phyloP scores from a whole-genome alignment of 1,140 invertebrate genomes.

The Colletes gigas region DNA sequence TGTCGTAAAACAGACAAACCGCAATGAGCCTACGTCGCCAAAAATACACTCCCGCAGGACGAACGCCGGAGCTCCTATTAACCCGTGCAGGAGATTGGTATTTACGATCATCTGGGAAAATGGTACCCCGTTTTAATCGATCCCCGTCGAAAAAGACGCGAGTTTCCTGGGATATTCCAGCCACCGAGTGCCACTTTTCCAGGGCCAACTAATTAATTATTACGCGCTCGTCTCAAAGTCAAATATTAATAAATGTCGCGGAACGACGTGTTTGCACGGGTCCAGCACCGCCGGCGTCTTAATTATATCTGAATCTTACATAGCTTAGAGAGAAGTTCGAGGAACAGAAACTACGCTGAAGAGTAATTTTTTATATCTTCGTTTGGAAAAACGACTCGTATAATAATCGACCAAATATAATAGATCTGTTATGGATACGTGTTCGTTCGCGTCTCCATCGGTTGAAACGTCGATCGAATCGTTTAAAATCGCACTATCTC shows the following conservation, averaged over 20 bases:
- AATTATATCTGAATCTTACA: no score
- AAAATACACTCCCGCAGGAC: neutral
- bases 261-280: no score
- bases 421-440: no score
- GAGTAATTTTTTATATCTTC: no score
- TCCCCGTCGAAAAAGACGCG: neutral
- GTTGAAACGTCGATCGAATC: neutral
- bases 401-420: no score
- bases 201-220: neutral
- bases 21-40: conserved; percentile 5
- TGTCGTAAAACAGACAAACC: conserved; percentile 59
- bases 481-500: neutral
- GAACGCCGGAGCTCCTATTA: neutral
- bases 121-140: neutral
- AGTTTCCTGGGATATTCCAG: neutral
- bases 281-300: no score
- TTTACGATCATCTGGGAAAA: neutral
- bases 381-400: no score
- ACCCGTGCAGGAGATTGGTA: neutral
- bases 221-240: neutral
- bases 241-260: neutral
- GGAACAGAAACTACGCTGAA: no score
- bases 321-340: no score
- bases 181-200: neutral
- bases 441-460: no score